Conservation (phyloP, 2,113 vertebrate genomes). For the Spermophilus dauricus region DNA sequence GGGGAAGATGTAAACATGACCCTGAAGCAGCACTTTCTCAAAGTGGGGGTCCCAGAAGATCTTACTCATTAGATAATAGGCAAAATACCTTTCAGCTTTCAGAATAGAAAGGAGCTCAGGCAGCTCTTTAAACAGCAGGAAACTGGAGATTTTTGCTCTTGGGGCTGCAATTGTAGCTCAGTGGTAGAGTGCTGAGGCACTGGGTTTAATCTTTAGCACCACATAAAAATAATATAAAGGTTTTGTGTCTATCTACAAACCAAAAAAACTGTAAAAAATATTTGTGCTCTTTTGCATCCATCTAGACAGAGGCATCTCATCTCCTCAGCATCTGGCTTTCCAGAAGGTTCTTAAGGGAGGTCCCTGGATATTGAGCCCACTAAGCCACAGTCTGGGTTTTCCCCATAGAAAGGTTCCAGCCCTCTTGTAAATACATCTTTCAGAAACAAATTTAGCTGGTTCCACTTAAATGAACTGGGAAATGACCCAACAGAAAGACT, state of each 20-base stretch:
- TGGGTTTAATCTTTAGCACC: too few relatives aligned
- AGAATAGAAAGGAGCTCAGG: background rate
- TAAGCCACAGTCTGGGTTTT: conserved; percentile 51
- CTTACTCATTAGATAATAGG: background rate
- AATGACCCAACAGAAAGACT: conserved; percentile 56
- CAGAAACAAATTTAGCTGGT: conserved; percentile 65
- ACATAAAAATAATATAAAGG: too few relatives aligned
- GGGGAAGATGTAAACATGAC: background rate
- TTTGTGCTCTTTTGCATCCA: conserved; percentile 28
- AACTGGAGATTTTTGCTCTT: background rate
- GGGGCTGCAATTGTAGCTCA: too few relatives aligned
- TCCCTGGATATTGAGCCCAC: background rate
- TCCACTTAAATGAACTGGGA: conserved; percentile 64
- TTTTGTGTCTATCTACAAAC: too few relatives aligned
- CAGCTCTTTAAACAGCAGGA: background rate
- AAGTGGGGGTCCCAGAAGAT: background rate
- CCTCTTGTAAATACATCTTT: conserved; percentile 55
- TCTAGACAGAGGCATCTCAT: background rate
- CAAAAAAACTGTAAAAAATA: background rate
- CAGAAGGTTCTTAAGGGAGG: background rate
- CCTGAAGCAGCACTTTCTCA: conserved; percentile 42
- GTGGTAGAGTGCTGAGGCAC: too few relatives aligned
- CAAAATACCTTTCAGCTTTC: conserved; percentile 4
- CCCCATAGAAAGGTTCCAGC: background rate
- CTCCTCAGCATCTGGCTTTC: conserved; percentile 8